These are phyloP conservation scores for Mythimna ferrago DNA, from an alignment of 2,888 invertebrate species.

Conservation along the genomic window DNA sequence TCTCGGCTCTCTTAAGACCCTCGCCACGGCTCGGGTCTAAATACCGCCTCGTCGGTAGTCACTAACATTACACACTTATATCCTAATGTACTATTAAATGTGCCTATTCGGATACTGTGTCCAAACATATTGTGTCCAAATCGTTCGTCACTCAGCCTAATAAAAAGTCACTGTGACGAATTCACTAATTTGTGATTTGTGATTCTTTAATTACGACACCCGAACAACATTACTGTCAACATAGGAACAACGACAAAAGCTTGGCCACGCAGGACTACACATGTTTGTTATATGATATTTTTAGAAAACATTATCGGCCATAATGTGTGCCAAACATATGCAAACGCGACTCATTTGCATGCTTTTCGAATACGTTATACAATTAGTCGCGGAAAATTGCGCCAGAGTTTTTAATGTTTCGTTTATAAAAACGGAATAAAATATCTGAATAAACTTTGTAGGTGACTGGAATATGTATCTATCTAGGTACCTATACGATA, in stretches of 20 bases:
- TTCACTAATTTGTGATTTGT: neutral
- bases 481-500: too few species aligned
- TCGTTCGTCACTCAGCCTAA: too few species aligned
- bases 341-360: constrained; percentile 58
- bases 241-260: constrained; percentile 20
- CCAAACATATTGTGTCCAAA: too few species aligned
- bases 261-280: constrained; percentile 43
- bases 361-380: constrained; percentile 51
- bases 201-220: constrained; percentile 4
- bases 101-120: too few species aligned
- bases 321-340: constrained; percentile 64
- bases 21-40: too few species aligned
- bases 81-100: too few species aligned
- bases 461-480: neutral
- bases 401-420: constrained; percentile 26
- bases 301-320: constrained; percentile 54
- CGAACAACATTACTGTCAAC: neutral
- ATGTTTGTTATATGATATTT: constrained; percentile 52
- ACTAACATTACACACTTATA: too few species aligned
- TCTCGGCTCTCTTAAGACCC: too few species aligned
- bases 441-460: neutral
- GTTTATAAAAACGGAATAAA: constrained; percentile 1
- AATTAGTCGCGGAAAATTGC: constrained; percentile 47
- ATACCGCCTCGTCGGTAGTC: too few species aligned
- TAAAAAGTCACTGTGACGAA: neutral